phyloP scores from a whole-genome alignment of 2,797 vertebrate genomes.

The Sebastes cheni region DNA sequence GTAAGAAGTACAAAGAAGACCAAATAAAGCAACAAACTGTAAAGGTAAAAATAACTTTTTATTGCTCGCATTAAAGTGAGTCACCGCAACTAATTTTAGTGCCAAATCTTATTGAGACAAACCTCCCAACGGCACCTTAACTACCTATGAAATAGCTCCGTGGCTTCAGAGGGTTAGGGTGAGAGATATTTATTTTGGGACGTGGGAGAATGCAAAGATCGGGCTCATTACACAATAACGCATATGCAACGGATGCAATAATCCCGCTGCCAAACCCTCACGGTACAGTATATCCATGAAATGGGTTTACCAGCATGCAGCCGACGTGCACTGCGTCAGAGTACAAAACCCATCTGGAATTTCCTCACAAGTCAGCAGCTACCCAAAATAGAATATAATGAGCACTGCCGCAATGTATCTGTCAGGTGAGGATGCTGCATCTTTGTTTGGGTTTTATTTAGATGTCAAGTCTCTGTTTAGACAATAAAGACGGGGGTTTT shows the following conservation, averaged over 20 bases:
- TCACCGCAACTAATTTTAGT: slow-evolving; percentile 19
- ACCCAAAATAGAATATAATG: slow-evolving; percentile 70
- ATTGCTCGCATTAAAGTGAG: slow-evolving; percentile 11
- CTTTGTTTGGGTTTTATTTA: slow-evolving; percentile 65
- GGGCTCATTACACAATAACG: slow-evolving; percentile 39
- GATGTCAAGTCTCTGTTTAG: slow-evolving; percentile 61
- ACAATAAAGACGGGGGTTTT: slow-evolving; percentile 44
- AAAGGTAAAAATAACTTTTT: slow-evolving; percentile 22
- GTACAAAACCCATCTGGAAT: slow-evolving; percentile 57
- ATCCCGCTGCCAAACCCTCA: slow-evolving; percentile 42
- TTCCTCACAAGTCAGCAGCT: slow-evolving; percentile 68
- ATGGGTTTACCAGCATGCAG: slow-evolving; percentile 60
- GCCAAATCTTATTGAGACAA: slow-evolving; percentile 22
- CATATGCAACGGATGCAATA: slow-evolving; percentile 33
- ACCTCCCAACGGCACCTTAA: slow-evolving; percentile 12
- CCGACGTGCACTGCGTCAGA: slow-evolving; percentile 35
- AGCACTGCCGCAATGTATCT: slow-evolving; percentile 53
- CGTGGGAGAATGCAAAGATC: slow-evolving; percentile 41
- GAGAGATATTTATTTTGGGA: slow-evolving; percentile 22
- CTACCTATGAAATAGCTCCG: slow-evolving; percentile 16
- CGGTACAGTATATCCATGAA: slow-evolving; percentile 54
- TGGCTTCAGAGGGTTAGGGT: background rate
- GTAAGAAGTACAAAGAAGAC: background rate
- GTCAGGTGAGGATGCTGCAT: slow-evolving; percentile 57
- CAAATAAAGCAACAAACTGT: slow-evolving; percentile 7